Evolutionary conservation across 2,888 invertebrate genomes (phyloP), one percentile per base, ranked within the genome.

Genomic region (Merodon equestris): DNA sequence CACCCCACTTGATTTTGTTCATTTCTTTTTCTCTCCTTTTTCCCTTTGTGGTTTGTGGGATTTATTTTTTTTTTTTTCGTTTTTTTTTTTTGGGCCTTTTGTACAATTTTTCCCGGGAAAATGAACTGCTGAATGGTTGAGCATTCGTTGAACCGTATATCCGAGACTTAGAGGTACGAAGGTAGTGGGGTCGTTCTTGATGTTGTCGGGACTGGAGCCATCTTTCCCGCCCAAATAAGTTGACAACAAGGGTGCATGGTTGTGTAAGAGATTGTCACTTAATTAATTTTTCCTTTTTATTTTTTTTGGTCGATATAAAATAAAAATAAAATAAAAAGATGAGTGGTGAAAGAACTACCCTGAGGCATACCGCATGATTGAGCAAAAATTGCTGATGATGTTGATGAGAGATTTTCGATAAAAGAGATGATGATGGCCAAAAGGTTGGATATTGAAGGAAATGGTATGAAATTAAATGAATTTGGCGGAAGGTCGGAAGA

Each of bases 71-170:
- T 27, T 27, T 27, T 27, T 27, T 27, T 27, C 7, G 27, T 27
- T 27, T 27, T 12, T 47, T 53, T 56, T 68, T 53, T 58, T 48
- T 14, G 15, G 19, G 27, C 14, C 42, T 42, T 61, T 63, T 45
- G 34, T 27, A 15, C 5, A 17, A 9, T 2, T 60, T 57, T 54
- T 38, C 44, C 14, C 13, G 42, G n/a, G 27, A 73, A 61, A 67
- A 73, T 77, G 47, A 42, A 73, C 74, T 68, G 54, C 77, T 70
- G 74, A 60, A 60, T 79, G 63, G 79, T 74, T 79, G 60, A 64
- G 60, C 64, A 70, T 79, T 47, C 74, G 50, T 64, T 74, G 74
- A 74, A 74, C 64, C 68, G 68, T 70, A 56, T 48, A 74, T 74
- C 70, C 58, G 63, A 18, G 36, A 36, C 48, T 27, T 27, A 27